Base-by-base conservation (phyloP, 2,797 vertebrate genomes). In the Tadarida brasiliensis region DNA sequence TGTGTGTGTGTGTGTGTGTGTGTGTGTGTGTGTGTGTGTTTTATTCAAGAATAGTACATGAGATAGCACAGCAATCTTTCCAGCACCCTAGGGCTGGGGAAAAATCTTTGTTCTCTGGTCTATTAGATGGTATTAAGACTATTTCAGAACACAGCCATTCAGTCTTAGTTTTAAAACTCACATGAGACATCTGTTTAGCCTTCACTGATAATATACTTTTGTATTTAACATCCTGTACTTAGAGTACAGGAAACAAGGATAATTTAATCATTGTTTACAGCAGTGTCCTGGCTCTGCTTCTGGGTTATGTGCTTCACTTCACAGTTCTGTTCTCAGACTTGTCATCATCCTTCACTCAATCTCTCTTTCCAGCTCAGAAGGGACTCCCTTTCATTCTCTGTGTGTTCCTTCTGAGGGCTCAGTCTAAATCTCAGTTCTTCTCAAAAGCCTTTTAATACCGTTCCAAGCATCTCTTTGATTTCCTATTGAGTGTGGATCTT, bases 81-180 rank as follows among this genome's bases (percentile, higher is more conserved):
- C n/a, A 88, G 5, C 24, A 67, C 85, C 26, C 20, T 61, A 61
- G 16, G 0, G 9, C 33, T 63, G 73, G 14, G 85, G 35, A 8
- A 80, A 85, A 73, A 57, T 5, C 12, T 59, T 6, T 68, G 22
- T 83, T 35, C 83, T 96, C 47, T 57, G 30, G 35, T 70, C 30
- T 2, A 28, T 83, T 90, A 30, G 7, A 57, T 57, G 61, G 3
- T 67, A 59, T 71, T 76, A 47, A 94, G n/a, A 85, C 7, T 92
- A 76, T 91, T 49, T 90, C 81, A 90, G 77, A 67, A 89, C 92
- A 73, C 12, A 94, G 11, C 11, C 28, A 61, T 91, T 95, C 57
- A 89, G 22, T 74, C 30, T 86, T 67, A 67, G 49, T 78, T 87
- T 94, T 74, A 91, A 90, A 85, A 59, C 33, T 59, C 15, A 61